Evolutionary conservation across 2,888 invertebrate genomes (phyloP), one percentile per base, ranked within the genome.

Genomic region (Plebejus argus): DNA sequence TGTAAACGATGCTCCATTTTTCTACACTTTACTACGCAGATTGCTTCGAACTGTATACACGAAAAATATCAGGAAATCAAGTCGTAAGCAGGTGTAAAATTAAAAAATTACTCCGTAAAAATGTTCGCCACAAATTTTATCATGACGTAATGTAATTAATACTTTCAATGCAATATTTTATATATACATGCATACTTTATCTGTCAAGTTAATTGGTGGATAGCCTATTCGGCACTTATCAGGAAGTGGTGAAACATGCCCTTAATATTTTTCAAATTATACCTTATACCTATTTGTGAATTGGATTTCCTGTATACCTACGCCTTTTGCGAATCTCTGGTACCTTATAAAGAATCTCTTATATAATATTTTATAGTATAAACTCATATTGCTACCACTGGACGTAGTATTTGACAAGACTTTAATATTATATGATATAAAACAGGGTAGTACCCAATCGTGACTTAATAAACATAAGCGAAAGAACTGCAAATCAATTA

Each of bases 21-120:
- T 71, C 71, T 71, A 35, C 39, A 71, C 71, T 39, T 71, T n/a
- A 49, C 20, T 53, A 28, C 74, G 74, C 74, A 74, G 74, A 74
- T 74, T 74, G 74, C 74, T 74, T 45, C 72, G 72, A 72, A 74
- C 74, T 49, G 28, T 53, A 20, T 72, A 12, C 20, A 45, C 72
- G 1, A 12, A 10, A 20, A 12, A 18, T 20, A 45, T 23, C 12
- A 10, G 39, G 53, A 4, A 45, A 10, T 45, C 10, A 45, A 45
- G 18, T 53, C 18, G 4, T 45, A 45, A 4, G 39, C 39, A 39
- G 45, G 12, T 45, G 8, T 7, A 12, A 35, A 35, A 35, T 6
- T 45, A 3, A 12, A 45, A 45, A 45, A 12, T 10, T 8, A 12
- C 12, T 45, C 8, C 12, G 12, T 45, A 45, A 49, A 49, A 3